Evolutionary conservation across 1,140 invertebrate genomes (phyloP).

Genomic region (Pseudachorutes palmiensis): DNA sequence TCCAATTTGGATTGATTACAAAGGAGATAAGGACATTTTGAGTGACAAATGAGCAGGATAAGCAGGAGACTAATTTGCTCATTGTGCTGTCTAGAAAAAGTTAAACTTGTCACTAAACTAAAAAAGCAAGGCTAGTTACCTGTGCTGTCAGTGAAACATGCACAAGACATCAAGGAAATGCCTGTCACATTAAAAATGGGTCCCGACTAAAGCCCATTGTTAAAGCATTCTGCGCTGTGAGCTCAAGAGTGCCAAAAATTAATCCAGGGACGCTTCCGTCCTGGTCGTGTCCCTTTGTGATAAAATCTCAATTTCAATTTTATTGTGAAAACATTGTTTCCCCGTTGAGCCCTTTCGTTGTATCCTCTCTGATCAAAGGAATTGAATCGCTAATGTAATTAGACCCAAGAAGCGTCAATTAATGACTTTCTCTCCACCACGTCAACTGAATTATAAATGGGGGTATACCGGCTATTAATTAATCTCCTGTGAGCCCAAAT

Average conservation of each 20-base stretch:
- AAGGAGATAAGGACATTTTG: too few species aligned
- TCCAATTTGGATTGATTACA: too few species aligned
- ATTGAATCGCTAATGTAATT: background rate
- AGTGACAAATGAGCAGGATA: background rate
- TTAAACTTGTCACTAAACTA: background rate
- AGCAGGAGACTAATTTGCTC: constrained; percentile 3
- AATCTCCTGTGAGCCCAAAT: too few species aligned
- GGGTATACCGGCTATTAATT: background rate
- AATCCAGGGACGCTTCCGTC: background rate
- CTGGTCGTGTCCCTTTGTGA: background rate
- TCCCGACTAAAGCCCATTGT: too few species aligned
- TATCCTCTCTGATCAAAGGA: background rate
- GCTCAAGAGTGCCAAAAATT: background rate
- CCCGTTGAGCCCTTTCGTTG: background rate
- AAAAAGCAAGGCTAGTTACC: background rate
- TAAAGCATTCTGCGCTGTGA: background rate
- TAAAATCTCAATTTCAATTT: background rate
- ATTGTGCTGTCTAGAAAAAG: background rate
- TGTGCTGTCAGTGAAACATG: background rate
- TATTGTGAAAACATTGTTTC: background rate
- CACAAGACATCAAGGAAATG: constrained; percentile 7
- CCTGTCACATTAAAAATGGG: constrained; percentile 9
- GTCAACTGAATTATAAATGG: background rate
- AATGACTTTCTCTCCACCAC: background rate
- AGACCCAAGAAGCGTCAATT: background rate